Percentiles rank a stretch among this genome's conserved stretches.
These are phyloP conservation scores for Prionace glauca DNA, from an alignment of 2,797 vertebrate genomes.

Conservation along the genomic window DNA sequence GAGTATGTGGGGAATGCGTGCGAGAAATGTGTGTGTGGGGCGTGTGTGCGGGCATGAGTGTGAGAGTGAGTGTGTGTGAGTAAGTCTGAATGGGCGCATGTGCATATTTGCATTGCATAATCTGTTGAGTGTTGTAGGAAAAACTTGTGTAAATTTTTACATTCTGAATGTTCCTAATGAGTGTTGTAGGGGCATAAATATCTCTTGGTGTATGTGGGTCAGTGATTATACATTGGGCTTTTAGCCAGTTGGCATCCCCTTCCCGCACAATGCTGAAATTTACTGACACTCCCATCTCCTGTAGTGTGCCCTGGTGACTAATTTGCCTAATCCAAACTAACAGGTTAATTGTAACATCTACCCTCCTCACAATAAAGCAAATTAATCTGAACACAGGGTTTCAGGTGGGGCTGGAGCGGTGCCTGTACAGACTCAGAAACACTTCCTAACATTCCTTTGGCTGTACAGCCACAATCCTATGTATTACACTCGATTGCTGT, in stretches of 20 bases:
- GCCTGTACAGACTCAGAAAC: not conserved
- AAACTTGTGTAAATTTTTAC: not conserved
- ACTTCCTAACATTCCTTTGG: no score
- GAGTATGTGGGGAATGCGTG: no score
- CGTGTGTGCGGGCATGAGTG: not conserved
- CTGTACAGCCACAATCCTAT: no score
- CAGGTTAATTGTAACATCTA: not conserved
- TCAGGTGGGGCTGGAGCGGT: not conserved
- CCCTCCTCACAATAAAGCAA: not conserved
- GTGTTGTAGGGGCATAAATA: not conserved
- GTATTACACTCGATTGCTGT: no score
- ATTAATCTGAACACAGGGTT: not conserved
- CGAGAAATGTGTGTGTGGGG: not conserved
- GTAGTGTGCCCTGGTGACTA: not conserved
- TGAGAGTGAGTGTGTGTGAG: not conserved
- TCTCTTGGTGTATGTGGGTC: not conserved
- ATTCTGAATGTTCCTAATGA: not conserved
- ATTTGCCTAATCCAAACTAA: not conserved
- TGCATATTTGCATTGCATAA: not conserved
- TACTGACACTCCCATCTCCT: not conserved
- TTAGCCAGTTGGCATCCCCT: not conserved
- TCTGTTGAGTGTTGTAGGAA: not conserved
- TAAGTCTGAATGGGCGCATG: not conserved
- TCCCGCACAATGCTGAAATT: not conserved
- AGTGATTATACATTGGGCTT: not conserved